A percentile compares a stretch with the other conserved stretches of the same genome.
Evolutionary conservation across 2,797 vertebrate genomes (phyloP).

Genomic region (Glyptemys insculpta): DNA sequence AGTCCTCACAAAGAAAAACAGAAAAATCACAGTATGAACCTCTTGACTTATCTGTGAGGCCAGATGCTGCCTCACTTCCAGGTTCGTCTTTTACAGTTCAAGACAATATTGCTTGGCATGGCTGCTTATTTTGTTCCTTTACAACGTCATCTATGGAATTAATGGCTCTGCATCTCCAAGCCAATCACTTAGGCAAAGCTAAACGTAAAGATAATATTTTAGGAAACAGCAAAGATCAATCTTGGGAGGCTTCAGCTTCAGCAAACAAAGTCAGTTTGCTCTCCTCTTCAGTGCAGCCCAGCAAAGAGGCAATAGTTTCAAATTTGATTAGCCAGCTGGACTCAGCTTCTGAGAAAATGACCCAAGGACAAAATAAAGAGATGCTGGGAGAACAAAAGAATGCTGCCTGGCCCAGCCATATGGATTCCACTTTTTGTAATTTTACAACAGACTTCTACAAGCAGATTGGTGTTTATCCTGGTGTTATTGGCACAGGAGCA

Average conservation of each 20-base stretch:
- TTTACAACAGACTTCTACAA: conserved; percentile 97
- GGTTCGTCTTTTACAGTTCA: conserved; percentile 94
- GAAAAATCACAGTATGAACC: conserved; percentile 97
- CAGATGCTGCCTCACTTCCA: conserved; percentile 91
- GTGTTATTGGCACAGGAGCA: conserved; percentile 81
- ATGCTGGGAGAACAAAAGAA: conserved; percentile 86
- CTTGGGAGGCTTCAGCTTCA: conserved; percentile 79
- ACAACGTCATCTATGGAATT: conserved; percentile 97
- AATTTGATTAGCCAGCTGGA: conserved; percentile 81
- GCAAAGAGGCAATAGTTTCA: conserved; percentile 82
- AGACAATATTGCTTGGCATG: conserved; percentile 96
- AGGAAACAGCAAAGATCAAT: conserved; percentile 87
- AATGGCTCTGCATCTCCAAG: conserved; percentile 98
- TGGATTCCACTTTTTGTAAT: conserved; percentile 89
- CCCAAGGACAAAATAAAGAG: conserved; percentile 84
- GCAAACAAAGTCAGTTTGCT: conserved; percentile 79
- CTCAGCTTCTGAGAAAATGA: conserved; percentile 78
- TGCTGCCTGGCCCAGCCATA: conserved; percentile 88
- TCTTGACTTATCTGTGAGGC: conserved; percentile 94
- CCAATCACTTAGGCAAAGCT: conserved; percentile 94
- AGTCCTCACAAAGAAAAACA: conserved; percentile 83
- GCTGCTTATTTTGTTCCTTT: conserved; percentile 97
- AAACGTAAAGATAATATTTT: conserved; percentile 84
- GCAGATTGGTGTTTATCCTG: conserved; percentile 91
- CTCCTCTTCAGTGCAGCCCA: conserved; percentile 75